A percentile compares a stretch with the other conserved stretches of the same genome.
Conservation (phyloP, 2,888 invertebrate genomes). For the Cephus nigrinus region DNA sequence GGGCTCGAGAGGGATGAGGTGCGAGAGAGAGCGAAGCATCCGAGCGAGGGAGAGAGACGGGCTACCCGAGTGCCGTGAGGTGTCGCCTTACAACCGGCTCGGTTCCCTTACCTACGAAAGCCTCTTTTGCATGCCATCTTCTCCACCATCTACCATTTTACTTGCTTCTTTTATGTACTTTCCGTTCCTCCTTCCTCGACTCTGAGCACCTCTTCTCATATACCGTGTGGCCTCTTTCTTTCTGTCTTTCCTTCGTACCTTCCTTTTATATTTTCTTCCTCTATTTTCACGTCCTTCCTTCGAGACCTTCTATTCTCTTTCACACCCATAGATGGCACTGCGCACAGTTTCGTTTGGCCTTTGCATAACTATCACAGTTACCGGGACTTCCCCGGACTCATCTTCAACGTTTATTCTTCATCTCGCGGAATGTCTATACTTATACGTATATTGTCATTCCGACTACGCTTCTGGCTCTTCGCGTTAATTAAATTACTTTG, state of each 20-base stretch:
- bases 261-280: constrained; percentile 15
- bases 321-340: background rate
- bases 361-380: constrained; percentile 62
- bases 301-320: constrained; percentile 16
- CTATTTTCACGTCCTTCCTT: constrained; percentile 5
- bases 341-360: constrained; percentile 45
- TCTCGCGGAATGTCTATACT: background rate
- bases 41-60: constrained; percentile 3
- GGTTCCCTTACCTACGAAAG: constrained; percentile 62
- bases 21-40: constrained; percentile 37
- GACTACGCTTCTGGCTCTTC: constrained; percentile 27
- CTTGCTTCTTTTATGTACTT: constrained; percentile 51
- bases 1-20: constrained; percentile 30
- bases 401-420: background rate
- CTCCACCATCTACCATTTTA: constrained; percentile 60
- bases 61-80: constrained; percentile 53
- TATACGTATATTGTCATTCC: too few relatives aligned
- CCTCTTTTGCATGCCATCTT: constrained; percentile 66
- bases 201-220: constrained; percentile 28
- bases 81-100: constrained; percentile 67
- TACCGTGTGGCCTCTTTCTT: constrained; percentile 25
- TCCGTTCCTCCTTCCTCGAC: constrained; percentile 42
- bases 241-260: constrained; percentile 25
- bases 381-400: background rate
- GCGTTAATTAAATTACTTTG: constrained; percentile 53